phyloP scores from a whole-genome alignment of 2,113 vertebrate genomes.

The Malaclemys terrapin region DNA sequence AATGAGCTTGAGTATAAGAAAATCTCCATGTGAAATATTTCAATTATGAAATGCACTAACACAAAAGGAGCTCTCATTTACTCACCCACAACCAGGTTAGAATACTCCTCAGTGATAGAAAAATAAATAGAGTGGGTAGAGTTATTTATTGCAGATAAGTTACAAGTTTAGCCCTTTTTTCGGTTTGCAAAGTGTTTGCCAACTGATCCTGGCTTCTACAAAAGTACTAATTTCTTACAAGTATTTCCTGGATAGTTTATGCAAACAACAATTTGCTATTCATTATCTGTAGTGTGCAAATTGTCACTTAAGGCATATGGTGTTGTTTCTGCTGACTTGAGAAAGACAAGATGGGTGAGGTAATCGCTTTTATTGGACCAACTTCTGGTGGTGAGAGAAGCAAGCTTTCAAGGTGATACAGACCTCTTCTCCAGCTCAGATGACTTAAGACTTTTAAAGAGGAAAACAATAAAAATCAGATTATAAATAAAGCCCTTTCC shows the following conservation, averaged over 20 bases:
- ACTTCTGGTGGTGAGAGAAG: neutral
- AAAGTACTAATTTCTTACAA: neutral
- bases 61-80: constrained; percentile 56
- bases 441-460: neutral
- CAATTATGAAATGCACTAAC: constrained; percentile 64
- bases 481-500: neutral
- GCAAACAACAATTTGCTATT: neutral
- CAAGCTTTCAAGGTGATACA: neutral
- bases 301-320: neutral
- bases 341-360: constrained; percentile 8
- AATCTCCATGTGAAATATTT: constrained; percentile 57
- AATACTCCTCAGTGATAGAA: constrained; percentile 13
- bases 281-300: neutral
- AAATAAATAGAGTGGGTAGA: constrained; percentile 52
- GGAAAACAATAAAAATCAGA: neutral
- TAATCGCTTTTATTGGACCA: neutral
- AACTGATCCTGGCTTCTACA: neutral
- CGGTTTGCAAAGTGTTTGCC: neutral
- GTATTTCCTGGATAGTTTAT: neutral
- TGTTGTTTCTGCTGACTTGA: neutral
- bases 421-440: neutral
- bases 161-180: constrained; percentile 23
- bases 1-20: constrained; percentile 46
- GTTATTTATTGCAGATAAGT: constrained; percentile 49
- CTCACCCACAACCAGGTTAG: constrained; percentile 51